These are phyloP conservation scores for Meteorus colon DNA, from an alignment of 2,888 invertebrate genomes.

Conservation along the genomic window DNA sequence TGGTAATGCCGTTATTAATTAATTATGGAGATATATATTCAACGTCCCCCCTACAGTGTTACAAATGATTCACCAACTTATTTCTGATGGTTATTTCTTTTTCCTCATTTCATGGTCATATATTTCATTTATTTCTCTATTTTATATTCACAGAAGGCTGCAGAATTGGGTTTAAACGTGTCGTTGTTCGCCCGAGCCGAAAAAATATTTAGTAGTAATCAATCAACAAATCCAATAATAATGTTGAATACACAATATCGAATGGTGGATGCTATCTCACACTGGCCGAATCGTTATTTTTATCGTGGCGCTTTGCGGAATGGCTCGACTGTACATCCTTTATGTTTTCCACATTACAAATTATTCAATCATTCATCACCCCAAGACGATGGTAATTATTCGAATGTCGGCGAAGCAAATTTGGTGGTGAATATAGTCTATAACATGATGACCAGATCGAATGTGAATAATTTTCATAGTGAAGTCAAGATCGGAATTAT, in stretches of 20 bases:
- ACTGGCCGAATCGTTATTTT: slow-evolving; percentile 85
- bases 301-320: slow-evolving; percentile 77
- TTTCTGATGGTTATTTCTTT: too few species aligned
- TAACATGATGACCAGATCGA: slow-evolving; percentile 70
- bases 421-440: slow-evolving; percentile 76
- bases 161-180: slow-evolving; percentile 80
- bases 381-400: slow-evolving; percentile 68
- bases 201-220: slow-evolving; percentile 74
- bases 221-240: slow-evolving; percentile 73
- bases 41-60: not conserved
- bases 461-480: slow-evolving; percentile 60
- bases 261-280: slow-evolving; percentile 87
- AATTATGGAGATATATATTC: not conserved
- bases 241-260: slow-evolving; percentile 84
- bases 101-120: not conserved
- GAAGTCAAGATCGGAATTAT: slow-evolving; percentile 78
- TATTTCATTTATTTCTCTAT: not conserved
- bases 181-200: slow-evolving; percentile 87
- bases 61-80: not conserved
- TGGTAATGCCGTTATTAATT: not conserved
- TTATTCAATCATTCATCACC: slow-evolving; percentile 76
- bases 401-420: slow-evolving; percentile 78
- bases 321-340: slow-evolving; percentile 49
- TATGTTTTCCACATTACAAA: slow-evolving; percentile 76
- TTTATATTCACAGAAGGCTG: slow-evolving; percentile 77